Evolutionary conservation across 1,140 invertebrate species (phyloP), one percentile per base, ranked within the genome.

Genomic region (Hylaeus volcanicus): DNA sequence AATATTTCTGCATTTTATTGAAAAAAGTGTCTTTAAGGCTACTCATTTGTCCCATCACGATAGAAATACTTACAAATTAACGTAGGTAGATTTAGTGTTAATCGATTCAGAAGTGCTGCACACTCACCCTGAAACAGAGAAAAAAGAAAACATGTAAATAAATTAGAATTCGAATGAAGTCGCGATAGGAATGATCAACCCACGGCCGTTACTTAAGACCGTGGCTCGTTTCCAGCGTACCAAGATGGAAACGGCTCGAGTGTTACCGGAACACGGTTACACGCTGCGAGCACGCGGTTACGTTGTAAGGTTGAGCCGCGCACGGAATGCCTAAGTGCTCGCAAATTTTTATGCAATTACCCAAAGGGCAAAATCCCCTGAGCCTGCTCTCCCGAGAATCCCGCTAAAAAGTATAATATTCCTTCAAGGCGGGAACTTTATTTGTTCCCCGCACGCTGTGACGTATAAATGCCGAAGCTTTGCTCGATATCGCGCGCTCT

Each of bases 341-440:
- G 63, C n/a, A 61, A 80, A 74, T 80, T 66, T 74, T 74, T 80
- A 79, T 37, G 63, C 53, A 74, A 68, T 74, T 74, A 68, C 53
- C 48, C 12, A 6, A 15, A n/a, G 9, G 12, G 15, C 26, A 26
- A 39, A 68, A 74, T 80, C 63, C 41, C 11, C 61, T 75, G 53
- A 74, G 51, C 53, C 61, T 41, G 37, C 26, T 26, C 26, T 14
- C 41, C 45, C 11, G 72, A 53, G 53, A 61, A 55, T 61, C 26
- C 15, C 53, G 15, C 6, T 68, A 14, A 48, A 65, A 60, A 11
- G n/a, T 9, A 8, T 39, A 43, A 8, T 37, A 61, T 39, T 26
- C 12, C 15, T 51, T 39, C 45, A 37, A 37, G 51, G 1, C 15
- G n/a, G n/a, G 45, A 1, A 48, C 65, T 61, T 70, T 43, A n/a